Base-by-base conservation (phyloP, 2,113 vertebrate species). In the Aptenodytes forsteri region DNA sequence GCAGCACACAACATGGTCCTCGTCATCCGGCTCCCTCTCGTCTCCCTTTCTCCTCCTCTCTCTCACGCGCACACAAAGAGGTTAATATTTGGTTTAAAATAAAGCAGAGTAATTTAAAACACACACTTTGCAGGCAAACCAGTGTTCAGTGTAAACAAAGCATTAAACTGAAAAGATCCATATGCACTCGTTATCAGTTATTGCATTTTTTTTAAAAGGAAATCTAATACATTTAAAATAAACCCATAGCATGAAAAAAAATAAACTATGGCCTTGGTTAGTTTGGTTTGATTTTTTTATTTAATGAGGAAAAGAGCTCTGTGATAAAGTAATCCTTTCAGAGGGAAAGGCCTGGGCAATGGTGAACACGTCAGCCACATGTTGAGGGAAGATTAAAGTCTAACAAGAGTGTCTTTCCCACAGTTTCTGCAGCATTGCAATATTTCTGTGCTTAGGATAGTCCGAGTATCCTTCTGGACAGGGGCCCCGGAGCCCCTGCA, bases 161-260 rank as follows among this genome's bases (percentile, higher is more conserved):
- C 94, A 97, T 97, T 98, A 98, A 97, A 93, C 89, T 85, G 95
- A 97, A 97, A 97, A 89, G 96, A 96, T 97, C 97, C 97, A 97
- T 95, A 97, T 97, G 95, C 84, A 93, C 84, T 94, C 32, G 7
- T 95, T 97, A 96, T 97, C 94, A 96, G 93, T 94, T 97, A 97
- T 94, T 95, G 93, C 90, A 22, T 90, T 94, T 95, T 90, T 92
- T 22, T 29, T 4, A 16, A 90, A 93, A 94, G 94, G 96, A 96
- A 98, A 97, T 93, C 49, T 77, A 97, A 96, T 97, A 95, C 88
- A 85, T 89, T 97, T 97, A 92, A 98, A 97, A 97, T 97, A 97
- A 97, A 96, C 90, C 58, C 91, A 66, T 91, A 80, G 83, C 91
- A 95, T 88, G 67, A 96, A 93, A 93, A 38, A 95, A 97, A 97